Percentiles rank a stretch among this genome's conserved stretches.
These are phyloP conservation scores for Nezara viridula DNA, from an alignment of 2,888 invertebrate genomes.

Conservation along the genomic window DNA sequence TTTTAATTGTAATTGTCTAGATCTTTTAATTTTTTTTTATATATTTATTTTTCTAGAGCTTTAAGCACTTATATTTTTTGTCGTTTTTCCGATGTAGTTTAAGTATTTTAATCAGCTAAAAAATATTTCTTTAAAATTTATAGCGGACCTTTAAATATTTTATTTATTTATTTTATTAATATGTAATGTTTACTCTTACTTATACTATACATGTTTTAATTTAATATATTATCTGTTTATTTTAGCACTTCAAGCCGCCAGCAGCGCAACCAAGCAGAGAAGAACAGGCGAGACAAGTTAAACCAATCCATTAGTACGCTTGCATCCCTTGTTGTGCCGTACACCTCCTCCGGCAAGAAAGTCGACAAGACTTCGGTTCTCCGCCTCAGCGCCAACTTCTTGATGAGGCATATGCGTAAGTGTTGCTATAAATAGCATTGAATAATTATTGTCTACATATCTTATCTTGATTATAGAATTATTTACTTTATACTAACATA, in stretches of 20 bases:
- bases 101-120: no score
- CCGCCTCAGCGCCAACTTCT: conserved; percentile 86
- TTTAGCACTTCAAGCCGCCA: conserved; percentile 80
- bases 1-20: no score
- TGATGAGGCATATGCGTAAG: conserved; percentile 78
- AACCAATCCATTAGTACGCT: conserved; percentile 88
- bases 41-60: no score
- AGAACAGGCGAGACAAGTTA: conserved; percentile 89
- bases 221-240: conserved; percentile 63
- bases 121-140: no score
- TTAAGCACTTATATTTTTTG: no score
- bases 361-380: conserved; percentile 93
- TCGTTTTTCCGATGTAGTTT: no score
- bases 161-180: no score
- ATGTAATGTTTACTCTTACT: no score
- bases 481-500: no score
- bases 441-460: background rate
- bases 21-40: no score
- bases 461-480: background rate
- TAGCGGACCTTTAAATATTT: no score
- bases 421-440: conserved; percentile 66
- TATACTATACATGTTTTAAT: background rate
- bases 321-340: conserved; percentile 86
- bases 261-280: conserved; percentile 90
- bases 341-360: conserved; percentile 84